Evolutionary conservation across 2,797 vertebrate genomes (phyloP), one percentile per base, ranked within the genome.

Genomic region (Bufotes viridis): DNA sequence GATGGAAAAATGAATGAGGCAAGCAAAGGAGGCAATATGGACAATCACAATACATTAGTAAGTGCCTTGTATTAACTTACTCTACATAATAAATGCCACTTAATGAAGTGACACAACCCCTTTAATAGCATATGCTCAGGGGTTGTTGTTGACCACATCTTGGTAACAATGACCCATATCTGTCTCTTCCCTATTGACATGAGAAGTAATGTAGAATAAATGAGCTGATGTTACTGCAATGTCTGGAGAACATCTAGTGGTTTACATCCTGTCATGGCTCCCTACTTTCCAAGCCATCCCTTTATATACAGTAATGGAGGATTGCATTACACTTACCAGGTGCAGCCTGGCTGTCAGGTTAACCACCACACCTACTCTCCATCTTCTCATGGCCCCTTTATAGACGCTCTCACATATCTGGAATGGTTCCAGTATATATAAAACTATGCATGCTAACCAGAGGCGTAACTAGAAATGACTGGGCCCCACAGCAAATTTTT

Each of bases 271-370:
- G 78, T 81, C 78, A 85, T 15, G 9, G 81, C 65, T 72, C 87
- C 65, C 53, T 60, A 24, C 69, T 81, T 81, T 34, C 58, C 57
- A 82, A 24, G 11, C 24, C 69, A 24, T 88, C 82, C 78, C 76
- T 55, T 78, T 51, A 61, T 79, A 61, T 88, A 79, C 22, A 80
- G 57, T 24, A 29, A 55, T 81, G 20, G 67, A 63, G 70, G 72
- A 80, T 65, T 81, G 58, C 82, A 58, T 88, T 81, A 85, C 87
- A 88, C 42, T 81, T 61, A 85, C 26, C 87, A 88, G 87, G 87
- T 88, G 87, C 81, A 49, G 14, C n/a, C 69, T 82, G 72, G n/a
- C 58, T 82, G 86, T 87, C 86, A 82, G 18, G 72, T 61, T 82
- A 49, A 49, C 57, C 22, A 80, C 15, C 57, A 11, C 51, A 24